phyloP scores from a whole-genome alignment of 92 coral and sea anemone genomes.

The Heteractis magnifica region DNA sequence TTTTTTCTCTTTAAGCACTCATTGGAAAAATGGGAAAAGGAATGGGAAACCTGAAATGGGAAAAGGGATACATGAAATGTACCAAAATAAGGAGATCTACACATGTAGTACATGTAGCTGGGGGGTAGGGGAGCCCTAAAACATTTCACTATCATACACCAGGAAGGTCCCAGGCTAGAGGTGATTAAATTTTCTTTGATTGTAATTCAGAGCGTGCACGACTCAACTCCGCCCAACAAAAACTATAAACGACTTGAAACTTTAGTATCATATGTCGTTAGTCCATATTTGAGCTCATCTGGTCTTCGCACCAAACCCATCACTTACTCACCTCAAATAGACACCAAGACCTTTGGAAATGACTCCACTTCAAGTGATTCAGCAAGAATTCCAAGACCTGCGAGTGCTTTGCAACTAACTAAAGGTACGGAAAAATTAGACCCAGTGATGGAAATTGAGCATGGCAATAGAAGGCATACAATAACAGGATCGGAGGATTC shows the following conservation, averaged over 20 bases:
- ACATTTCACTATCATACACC: no score
- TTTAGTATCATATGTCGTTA: constrained; percentile 78
- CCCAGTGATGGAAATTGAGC: constrained; percentile 67
- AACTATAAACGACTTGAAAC: constrained; percentile 85
- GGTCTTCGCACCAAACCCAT: constrained; percentile 66
- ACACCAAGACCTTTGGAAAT: constrained; percentile 12
- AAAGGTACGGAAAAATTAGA: constrained; percentile 64
- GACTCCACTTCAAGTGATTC: constrained; percentile 12
- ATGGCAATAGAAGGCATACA: constrained; percentile 29
- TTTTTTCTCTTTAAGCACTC: no score
- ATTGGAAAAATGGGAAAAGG: no score
- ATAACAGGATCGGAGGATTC: constrained; percentile 34
- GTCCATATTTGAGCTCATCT: constrained; percentile 86
- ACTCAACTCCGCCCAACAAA: constrained; percentile 56
- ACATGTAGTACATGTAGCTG: no score
- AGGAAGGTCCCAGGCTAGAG: no score
- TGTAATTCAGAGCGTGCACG: constrained; percentile 82
- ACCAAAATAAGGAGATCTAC: no score
- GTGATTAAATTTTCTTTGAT: not conserved
- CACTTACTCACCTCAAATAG: constrained; percentile 11
- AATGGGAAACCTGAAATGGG: no score
- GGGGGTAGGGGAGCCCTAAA: no score
- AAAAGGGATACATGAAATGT: no score
- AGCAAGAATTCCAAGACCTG: constrained; percentile 25
- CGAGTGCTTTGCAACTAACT: constrained; percentile 43